Evolutionary conservation across 1,140 invertebrate genomes (phyloP).

Genomic region (Drosophila funebris): DNA sequence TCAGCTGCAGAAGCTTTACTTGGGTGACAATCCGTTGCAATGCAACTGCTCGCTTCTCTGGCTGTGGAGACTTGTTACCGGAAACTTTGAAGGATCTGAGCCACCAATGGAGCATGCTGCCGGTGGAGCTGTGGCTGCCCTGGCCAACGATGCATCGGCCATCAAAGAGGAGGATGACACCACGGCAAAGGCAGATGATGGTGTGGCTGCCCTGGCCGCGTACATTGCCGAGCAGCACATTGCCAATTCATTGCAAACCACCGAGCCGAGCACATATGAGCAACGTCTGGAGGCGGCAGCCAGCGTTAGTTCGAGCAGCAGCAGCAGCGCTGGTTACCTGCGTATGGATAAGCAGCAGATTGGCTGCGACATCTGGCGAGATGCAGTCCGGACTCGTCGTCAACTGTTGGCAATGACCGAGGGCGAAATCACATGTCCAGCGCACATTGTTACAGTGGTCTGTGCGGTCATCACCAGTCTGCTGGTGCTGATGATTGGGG

Average conservation of each 20-base stretch:
- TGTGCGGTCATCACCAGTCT: constrained; percentile 79
- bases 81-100: constrained; percentile 70
- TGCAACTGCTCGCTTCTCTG: constrained; percentile 95
- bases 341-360: constrained; percentile 78
- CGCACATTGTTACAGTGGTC: constrained; percentile 82
- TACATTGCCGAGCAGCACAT: constrained; percentile 77
- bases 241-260: constrained; percentile 69
- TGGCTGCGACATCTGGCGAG: constrained; percentile 81
- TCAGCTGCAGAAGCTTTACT: constrained; percentile 87
- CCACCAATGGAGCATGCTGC: constrained; percentile 53
- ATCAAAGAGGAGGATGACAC: constrained; percentile 51
- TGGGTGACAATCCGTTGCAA: constrained; percentile 92
- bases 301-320: constrained; percentile 39
- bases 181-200: constrained; percentile 53
- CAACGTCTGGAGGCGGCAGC: constrained; percentile 48
- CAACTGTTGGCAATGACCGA: constrained; percentile 74
- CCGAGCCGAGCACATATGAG: constrained; percentile 66
- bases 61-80: constrained; percentile 89
- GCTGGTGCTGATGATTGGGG: constrained; percentile 73
- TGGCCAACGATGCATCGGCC: constrained; percentile 60
- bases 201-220: constrained; percentile 58
- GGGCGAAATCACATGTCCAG: constrained; percentile 81
- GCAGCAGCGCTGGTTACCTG: constrained; percentile 50
- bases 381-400: constrained; percentile 56
- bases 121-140: constrained; percentile 67